Conservation (phyloP, 2,113 vertebrate species). For the Struthio camelus region DNA sequence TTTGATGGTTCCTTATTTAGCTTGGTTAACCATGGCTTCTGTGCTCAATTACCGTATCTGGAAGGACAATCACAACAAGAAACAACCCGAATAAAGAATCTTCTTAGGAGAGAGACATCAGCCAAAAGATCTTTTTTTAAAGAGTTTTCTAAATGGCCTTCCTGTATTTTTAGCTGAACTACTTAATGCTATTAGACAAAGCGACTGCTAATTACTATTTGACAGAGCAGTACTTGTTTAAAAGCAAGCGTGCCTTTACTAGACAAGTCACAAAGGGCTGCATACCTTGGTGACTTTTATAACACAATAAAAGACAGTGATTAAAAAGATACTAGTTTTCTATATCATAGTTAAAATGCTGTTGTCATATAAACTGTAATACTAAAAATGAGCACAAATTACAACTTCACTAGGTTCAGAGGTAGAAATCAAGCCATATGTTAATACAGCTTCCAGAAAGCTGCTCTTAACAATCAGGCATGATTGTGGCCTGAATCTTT, state of each 20-base stretch:
- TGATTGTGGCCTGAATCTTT: background rate
- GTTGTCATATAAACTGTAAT: too few species aligned
- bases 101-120: background rate
- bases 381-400: background rate
- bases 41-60: constrained; percentile 76
- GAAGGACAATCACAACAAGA: constrained; percentile 72
- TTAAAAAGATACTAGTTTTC: background rate
- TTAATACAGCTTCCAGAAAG: background rate
- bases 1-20: constrained; percentile 80
- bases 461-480: background rate
- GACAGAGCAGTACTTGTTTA: background rate
- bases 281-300: background rate
- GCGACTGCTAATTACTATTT: background rate
- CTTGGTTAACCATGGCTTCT: constrained; percentile 77
- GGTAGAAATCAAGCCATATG: background rate
- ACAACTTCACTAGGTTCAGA: background rate
- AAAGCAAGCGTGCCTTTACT: background rate
- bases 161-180: background rate
- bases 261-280: background rate
- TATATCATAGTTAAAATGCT: background rate
- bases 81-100: background rate
- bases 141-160: background rate
- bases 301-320: background rate
- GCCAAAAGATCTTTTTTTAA: background rate
- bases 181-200: background rate